Evolutionary conservation across 2,113 vertebrate species (phyloP).

Genomic region (Apteryx mantelli): DNA sequence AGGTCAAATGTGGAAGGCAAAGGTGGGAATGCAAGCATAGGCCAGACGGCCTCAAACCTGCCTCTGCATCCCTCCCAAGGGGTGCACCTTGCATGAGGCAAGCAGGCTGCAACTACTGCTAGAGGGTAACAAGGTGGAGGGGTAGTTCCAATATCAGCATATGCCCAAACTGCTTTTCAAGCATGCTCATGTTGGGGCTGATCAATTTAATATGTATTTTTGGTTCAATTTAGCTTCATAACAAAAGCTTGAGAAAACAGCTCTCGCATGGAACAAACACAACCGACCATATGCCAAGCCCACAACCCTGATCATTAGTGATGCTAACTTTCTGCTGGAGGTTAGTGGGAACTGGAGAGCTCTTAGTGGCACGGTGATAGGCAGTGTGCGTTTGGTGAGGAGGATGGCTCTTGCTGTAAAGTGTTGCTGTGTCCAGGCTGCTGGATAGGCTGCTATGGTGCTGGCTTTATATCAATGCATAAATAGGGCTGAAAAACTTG

Average conservation of each 20-base stretch:
- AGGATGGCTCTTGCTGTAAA: background rate
- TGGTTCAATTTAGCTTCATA: background rate
- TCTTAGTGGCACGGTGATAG: background rate
- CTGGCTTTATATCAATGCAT: background rate
- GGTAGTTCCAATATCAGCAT: accelerated
- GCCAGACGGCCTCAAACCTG: background rate
- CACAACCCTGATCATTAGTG: accelerated
- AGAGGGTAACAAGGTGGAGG: background rate
- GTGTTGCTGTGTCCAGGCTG: background rate
- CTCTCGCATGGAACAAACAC: accelerated
- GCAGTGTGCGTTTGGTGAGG: accelerated
- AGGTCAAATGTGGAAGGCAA: background rate
- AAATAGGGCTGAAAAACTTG: background rate
- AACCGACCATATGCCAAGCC: background rate
- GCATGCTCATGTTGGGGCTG: background rate
- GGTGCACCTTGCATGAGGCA: accelerated
- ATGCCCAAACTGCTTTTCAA: background rate
- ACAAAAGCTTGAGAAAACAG: background rate
- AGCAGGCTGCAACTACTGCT: background rate
- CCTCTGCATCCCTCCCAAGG: background rate
- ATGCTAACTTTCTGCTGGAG: background rate
- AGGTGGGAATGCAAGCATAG: background rate
- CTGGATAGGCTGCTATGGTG: background rate
- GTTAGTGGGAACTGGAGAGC: background rate
- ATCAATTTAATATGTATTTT: accelerated